A percentile compares a stretch with the other conserved stretches of the same genome.
Conservation (phyloP, 2,888 invertebrate species). For the Anagyrus pseudococci region DNA sequence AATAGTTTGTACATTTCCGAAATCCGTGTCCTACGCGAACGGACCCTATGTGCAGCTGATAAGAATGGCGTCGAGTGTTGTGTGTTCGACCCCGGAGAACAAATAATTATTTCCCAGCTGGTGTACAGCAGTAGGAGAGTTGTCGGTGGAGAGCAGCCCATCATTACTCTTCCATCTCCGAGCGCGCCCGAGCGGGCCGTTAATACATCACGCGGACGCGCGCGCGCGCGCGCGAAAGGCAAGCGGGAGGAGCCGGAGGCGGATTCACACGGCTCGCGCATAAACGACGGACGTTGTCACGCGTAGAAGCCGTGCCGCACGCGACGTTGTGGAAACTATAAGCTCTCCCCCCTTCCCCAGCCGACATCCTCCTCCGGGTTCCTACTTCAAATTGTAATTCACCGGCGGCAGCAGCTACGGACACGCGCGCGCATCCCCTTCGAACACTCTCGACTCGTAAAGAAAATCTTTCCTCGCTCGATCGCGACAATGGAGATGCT, state of each 20-base stretch:
- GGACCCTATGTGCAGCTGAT: too few species aligned
- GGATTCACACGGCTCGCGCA: conserved; percentile 17
- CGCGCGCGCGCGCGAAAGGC: neutral
- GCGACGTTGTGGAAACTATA: neutral
- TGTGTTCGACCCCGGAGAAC: too few species aligned
- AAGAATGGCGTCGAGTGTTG: too few species aligned
- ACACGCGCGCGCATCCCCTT: neutral
- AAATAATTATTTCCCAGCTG: too few species aligned
- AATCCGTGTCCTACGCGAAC: too few species aligned
- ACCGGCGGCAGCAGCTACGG: neutral
- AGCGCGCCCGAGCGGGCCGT: too few species aligned
- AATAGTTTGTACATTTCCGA: too few species aligned
- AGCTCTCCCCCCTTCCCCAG: too few species aligned
- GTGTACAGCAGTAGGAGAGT: too few species aligned
- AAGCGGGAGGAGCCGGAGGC: conserved; percentile 1
- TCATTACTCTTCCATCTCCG: too few species aligned
- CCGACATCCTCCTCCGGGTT: too few species aligned
- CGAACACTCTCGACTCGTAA: neutral
- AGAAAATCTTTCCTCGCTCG: conserved; percentile 16
- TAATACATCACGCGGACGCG: neutral
- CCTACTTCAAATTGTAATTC: conserved; percentile 22
- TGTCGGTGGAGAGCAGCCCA: too few species aligned
- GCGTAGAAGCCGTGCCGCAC: neutral
- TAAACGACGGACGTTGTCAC: neutral
- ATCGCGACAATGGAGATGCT: conserved; percentile 7